Percentiles rank a stretch among this genome's conserved stretches.
Evolutionary conservation across 2,888 invertebrate genomes (phyloP).

Genomic region (Eupithecia subumbrata): DNA sequence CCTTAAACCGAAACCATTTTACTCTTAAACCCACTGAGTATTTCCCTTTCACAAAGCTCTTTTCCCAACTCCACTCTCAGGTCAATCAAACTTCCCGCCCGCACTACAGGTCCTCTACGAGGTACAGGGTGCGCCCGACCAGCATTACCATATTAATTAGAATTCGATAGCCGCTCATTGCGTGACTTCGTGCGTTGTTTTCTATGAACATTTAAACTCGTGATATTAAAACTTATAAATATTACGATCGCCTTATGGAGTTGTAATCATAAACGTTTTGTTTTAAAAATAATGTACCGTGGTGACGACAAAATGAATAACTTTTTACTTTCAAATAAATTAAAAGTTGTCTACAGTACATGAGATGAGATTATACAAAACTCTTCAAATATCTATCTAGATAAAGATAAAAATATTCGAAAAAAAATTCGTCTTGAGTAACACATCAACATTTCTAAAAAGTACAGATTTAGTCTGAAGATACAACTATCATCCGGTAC

Average conservation of each 20-base stretch:
- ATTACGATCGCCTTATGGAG: background rate
- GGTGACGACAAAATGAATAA: background rate
- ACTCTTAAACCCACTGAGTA: background rate
- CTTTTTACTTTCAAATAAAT: background rate
- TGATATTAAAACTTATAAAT: background rate
- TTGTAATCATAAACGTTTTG: background rate
- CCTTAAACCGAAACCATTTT: background rate
- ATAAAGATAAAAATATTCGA: no score
- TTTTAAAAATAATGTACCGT: background rate
- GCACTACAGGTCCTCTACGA: slow-evolving; percentile 39
- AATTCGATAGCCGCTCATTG: slow-evolving; percentile 62
- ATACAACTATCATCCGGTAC: no score
- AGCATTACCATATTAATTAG: slow-evolving; percentile 79
- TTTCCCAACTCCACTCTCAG: slow-evolving; percentile 5
- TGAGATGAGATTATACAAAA: no score
- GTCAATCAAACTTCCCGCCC: slow-evolving; percentile 36
- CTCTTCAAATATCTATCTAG: no score
- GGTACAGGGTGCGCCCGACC: slow-evolving; percentile 64
- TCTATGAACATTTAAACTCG: slow-evolving; percentile 1
- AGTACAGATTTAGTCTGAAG: no score
- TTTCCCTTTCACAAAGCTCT: background rate
- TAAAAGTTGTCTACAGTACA: background rate
- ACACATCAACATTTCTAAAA: no score
- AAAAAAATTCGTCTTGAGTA: no score
- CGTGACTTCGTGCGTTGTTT: slow-evolving; percentile 33